Evolutionary conservation across 2,888 invertebrate species (phyloP).

Genomic region (Andrena trimmerana): DNA sequence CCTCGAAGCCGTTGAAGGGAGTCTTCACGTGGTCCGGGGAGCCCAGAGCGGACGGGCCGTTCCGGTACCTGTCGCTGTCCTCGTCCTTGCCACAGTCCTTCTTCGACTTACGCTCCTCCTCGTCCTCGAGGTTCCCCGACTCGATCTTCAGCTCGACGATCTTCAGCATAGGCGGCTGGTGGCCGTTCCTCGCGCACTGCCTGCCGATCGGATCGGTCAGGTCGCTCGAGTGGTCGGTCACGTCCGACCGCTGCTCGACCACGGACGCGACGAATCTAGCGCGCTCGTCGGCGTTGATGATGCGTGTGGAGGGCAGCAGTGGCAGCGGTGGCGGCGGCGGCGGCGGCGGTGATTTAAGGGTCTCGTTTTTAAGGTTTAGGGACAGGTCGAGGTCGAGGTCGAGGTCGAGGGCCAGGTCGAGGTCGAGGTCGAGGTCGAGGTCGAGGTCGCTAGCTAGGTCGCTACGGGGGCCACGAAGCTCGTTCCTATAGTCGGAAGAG

Average conservation of each 20-base stretch:
- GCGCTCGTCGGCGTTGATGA: constrained; percentile 83
- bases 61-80: constrained; percentile 13
- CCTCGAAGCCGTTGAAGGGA: constrained; percentile 73
- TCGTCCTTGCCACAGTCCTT: constrained; percentile 3
- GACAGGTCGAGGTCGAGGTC: constrained; percentile 47
- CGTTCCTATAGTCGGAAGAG: constrained; percentile 72
- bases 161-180: constrained; percentile 86
- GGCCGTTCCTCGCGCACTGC: constrained; percentile 85
- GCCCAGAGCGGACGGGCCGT: constrained; percentile 31
- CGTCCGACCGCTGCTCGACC: constrained; percentile 82
- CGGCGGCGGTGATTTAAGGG: constrained; percentile 57
- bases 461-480: constrained; percentile 80
- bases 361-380: constrained; percentile 78
- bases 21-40: constrained; percentile 65
- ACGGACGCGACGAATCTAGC: constrained; percentile 77
- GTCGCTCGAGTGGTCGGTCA: constrained; percentile 78
- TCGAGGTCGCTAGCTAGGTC: constrained; percentile 79
- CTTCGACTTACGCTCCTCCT: constrained; percentile 27
- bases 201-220: constrained; percentile 80
- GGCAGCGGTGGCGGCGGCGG: constrained; percentile 57
- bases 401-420: constrained; percentile 73
- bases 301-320: constrained; percentile 69
- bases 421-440: constrained; percentile 41
- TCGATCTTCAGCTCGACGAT: constrained; percentile 85
- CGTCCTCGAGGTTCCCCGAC: constrained; percentile 64